A percentile compares a stretch with the other conserved stretches of the same genome.
phyloP scores from a whole-genome alignment of 2,888 invertebrate species.

The Troilus luridus region DNA sequence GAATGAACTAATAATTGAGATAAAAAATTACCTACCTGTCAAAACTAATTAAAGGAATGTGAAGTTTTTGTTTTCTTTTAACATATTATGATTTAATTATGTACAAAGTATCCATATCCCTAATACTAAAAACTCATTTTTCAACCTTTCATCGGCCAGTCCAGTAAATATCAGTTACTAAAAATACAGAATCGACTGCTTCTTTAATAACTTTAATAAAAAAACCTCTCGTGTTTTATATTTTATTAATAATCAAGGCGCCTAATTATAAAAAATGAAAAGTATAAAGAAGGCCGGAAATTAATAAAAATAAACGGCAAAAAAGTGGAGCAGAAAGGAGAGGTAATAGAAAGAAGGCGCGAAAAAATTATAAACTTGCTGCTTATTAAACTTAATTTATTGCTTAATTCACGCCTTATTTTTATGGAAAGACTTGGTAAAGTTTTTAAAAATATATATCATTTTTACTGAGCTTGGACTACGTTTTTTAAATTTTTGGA shows the following conservation, averaged over 20 bases:
- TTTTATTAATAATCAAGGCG: not conserved
- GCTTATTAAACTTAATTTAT: slow-evolving; percentile 11
- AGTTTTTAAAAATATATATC: not conserved
- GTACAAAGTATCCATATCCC: not conserved
- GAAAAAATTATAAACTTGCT: not conserved
- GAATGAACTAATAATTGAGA: not conserved
- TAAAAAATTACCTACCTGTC: not conserved
- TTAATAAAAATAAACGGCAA: slow-evolving; percentile 14
- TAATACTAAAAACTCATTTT: not conserved
- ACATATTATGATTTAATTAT: not conserved
- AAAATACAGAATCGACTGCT: not conserved
- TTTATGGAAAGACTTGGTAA: not conserved
- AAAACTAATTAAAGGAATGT: not conserved
- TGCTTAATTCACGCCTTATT: not conserved
- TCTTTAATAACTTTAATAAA: not conserved
- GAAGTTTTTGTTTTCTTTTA: not conserved
- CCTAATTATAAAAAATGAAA: slow-evolving; percentile 16
- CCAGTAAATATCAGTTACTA: not conserved
- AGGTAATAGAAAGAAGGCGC: not conserved
- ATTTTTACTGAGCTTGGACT: not conserved
- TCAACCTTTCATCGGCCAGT: not conserved
- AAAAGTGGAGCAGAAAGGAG: not conserved
- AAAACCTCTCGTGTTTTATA: not conserved
- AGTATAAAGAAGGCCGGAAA: not conserved
- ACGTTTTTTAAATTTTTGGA: not conserved